Percentiles rank a stretch among this genome's conserved stretches.
Evolutionary conservation across 2,113 vertebrate genomes (phyloP).

Genomic region (Rostratula benghalensis): DNA sequence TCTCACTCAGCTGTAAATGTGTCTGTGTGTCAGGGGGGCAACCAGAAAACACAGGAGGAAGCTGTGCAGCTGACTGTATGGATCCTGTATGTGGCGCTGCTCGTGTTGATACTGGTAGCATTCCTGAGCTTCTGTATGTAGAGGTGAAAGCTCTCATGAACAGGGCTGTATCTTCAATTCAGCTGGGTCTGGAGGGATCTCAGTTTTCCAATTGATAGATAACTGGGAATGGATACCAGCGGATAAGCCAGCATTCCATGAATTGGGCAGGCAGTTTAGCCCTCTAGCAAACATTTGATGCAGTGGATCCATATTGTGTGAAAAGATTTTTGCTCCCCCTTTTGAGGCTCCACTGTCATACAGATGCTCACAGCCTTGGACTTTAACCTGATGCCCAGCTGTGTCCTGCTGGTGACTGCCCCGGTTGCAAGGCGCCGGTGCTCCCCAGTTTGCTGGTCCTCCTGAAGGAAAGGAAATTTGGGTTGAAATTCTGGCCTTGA

Average conservation of each 20-base stretch:
- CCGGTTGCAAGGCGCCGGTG: background rate
- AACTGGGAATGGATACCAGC: background rate
- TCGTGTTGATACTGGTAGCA: background rate
- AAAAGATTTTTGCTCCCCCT: background rate
- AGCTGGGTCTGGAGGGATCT: rapidly evolving
- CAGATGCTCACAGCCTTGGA: background rate
- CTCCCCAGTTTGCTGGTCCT: background rate
- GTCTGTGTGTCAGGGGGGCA: background rate
- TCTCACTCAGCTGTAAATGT: background rate
- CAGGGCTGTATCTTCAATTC: background rate
- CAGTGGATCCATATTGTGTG: background rate
- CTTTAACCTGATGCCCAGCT: background rate
- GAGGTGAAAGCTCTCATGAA: background rate
- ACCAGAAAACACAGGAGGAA: background rate
- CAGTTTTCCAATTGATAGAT: background rate
- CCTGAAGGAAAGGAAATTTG: background rate
- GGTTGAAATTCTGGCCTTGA: background rate
- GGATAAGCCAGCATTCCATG: background rate
- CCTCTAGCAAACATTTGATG: background rate
- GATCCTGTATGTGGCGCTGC: background rate
- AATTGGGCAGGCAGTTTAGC: background rate
- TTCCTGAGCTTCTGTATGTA: background rate
- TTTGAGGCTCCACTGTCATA: background rate
- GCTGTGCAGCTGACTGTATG: background rate
- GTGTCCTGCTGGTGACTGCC: background rate